Base-by-base conservation (phyloP, 2,797 vertebrate genomes). In the Ctenochaetus hawaiiensis region DNA sequence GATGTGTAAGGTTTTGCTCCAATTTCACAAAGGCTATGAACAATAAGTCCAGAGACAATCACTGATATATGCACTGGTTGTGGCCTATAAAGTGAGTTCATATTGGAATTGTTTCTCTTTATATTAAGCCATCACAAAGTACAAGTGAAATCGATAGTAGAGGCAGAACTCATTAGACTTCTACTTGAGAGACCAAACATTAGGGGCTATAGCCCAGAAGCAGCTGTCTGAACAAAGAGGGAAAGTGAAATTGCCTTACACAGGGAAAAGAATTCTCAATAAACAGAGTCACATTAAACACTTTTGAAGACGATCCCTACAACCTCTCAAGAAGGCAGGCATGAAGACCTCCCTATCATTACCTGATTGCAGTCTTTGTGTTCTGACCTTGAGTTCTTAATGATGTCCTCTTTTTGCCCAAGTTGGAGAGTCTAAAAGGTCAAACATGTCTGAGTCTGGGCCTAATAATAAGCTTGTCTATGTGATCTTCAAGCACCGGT, bases 331-430 rank as follows among this genome's bases (percentile, higher is more conserved):
- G 41, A 73, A 59, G 67, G 54, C 60, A 23, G 73, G 58, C 18
- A 39, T 22, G 20, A 17, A 44, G 39, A 10, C 61, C 56, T 73
- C 75, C 41, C 72, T 71, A 49, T 83, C 63, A 89, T 85, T 78
- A 82, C 51, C 47, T 77, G 83, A 92, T 84, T 84, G 77, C 75
- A 60, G 65, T 41, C 26, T 54, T 43, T 71, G 58, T 71, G 68
- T 72, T 80, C 77, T 80, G 77, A 90, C 77, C 85, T 84, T 83
- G 80, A 78, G 49, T 67, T 78, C 59, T 62, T 85, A 83, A 88
- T 77, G 63, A 81, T 8, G 8, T 71, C 26, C 64, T 84, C 44
- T 43, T 61, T 72, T 69, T 63, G 54, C 72, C 63, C 54, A 39
- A 62, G 64, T 48, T 75, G 52, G 72, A 62, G 66, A 70, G 51